Percentiles rank a stretch among this genome's conserved stretches.
These are phyloP conservation scores for Orestias chungarensis DNA, from an alignment of 2,797 vertebrate species.

Conservation along the genomic window DNA sequence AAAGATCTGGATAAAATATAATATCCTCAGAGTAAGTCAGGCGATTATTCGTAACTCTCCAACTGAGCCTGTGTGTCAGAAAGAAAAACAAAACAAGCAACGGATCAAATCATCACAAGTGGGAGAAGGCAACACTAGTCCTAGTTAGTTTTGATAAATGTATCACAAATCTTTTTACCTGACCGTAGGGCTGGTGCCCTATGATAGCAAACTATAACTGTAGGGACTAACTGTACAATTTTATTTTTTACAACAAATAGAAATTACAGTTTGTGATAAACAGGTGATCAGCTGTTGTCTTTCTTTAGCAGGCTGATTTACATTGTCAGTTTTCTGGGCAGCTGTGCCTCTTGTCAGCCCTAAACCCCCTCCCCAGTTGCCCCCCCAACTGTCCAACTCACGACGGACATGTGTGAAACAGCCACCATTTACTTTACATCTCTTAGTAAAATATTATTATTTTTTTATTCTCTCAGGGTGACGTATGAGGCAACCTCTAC, in stretches of 20 bases:
- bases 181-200: conserved; percentile 41
- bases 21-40: no score
- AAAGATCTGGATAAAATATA: no score
- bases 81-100: no score
- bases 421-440: conserved; percentile 54
- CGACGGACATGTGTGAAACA: conserved; percentile 31
- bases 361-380: background rate
- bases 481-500: conserved; percentile 10
- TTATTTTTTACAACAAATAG: conserved; percentile 28
- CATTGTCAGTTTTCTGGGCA: conserved; percentile 51
- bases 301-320: conserved; percentile 22
- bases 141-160: background rate
- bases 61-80: no score
- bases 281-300: conserved; percentile 24
- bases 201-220: conserved; percentile 20
- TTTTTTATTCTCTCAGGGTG: conserved; percentile 22
- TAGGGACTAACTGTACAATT: conserved; percentile 10
- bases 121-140: no score
- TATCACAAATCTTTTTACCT: conserved; percentile 23
- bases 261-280: conserved; percentile 36
- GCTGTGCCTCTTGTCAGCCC: conserved; percentile 58
- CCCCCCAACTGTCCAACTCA: conserved; percentile 17
- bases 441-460: conserved; percentile 34
- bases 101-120: no score
- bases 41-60: no score